phyloP scores from a whole-genome alignment of 1,140 invertebrate genomes.

The Drosophila lacteicornis region DNA sequence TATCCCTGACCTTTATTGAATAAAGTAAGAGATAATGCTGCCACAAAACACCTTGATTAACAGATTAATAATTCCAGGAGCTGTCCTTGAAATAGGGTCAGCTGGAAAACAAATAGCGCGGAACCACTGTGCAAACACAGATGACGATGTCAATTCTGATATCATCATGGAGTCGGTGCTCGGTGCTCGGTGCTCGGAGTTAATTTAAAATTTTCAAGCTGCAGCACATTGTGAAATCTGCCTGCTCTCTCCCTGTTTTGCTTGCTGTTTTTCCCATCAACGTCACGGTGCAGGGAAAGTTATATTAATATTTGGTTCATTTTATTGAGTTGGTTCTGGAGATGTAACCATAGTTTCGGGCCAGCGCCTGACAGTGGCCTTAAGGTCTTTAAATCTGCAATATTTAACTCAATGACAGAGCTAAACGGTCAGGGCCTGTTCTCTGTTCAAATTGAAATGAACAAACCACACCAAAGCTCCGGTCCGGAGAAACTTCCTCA shows the following conservation, averaged over 20 bases:
- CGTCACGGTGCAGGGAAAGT: conserved; percentile 23
- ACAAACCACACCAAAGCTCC: conserved; percentile 47
- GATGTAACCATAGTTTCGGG: background rate
- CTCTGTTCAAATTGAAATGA: conserved; percentile 20
- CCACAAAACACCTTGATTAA: background rate
- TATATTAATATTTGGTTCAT: conserved; percentile 24
- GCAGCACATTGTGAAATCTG: conserved; percentile 15
- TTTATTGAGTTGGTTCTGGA: conserved; percentile 2
- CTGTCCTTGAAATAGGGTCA: no score
- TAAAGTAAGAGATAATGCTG: background rate
- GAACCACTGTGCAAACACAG: conserved; percentile 12
- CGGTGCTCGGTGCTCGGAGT: background rate
- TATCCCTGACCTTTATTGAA: conserved; percentile 28
- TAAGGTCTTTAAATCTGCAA: background rate
- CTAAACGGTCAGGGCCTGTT: conserved; percentile 3
- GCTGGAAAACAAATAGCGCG: background rate
- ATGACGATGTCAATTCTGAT: conserved; percentile 34
- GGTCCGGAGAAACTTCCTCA: conserved; percentile 11
- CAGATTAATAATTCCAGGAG: background rate
- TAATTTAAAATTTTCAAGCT: conserved; percentile 50
- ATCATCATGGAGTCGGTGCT: conserved; percentile 10
- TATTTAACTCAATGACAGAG: background rate
- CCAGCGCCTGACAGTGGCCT: background rate
- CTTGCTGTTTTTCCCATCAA: conserved; percentile 13
- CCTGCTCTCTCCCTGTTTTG: conserved; percentile 1